These are phyloP conservation scores for Coracopsis vasa DNA, from an alignment of 2,113 vertebrate genomes.

Conservation along the genomic window DNA sequence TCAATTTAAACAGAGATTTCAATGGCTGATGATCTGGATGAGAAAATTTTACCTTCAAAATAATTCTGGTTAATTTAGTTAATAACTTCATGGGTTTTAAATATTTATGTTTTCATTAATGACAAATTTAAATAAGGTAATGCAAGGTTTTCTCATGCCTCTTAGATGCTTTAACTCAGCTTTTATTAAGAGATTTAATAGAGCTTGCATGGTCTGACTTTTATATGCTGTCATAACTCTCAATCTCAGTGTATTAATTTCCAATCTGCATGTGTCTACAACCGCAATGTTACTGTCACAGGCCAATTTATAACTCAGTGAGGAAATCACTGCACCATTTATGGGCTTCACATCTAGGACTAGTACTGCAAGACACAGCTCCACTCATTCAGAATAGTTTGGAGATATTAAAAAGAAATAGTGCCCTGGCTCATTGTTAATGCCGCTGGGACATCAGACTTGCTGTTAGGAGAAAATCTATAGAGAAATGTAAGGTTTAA, in stretches of 20 bases:
- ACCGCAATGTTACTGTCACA: background rate
- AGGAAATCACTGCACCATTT: background rate
- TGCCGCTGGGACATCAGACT: background rate
- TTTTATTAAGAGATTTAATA: background rate
- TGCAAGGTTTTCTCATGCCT: background rate
- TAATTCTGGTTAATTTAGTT: slow-evolving; percentile 31
- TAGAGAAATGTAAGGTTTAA: background rate
- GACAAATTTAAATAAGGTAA: background rate
- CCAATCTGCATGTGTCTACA: background rate
- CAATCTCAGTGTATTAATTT: background rate
- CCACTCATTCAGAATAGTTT: background rate
- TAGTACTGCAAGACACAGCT: background rate
- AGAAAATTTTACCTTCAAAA: slow-evolving; percentile 17
- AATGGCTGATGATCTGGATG: background rate
- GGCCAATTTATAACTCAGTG: background rate
- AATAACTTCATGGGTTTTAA: background rate
- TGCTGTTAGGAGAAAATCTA: background rate
- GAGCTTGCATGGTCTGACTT: background rate
- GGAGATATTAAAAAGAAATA: background rate
- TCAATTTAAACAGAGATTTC: background rate
- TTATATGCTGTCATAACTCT: background rate
- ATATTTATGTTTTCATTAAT: slow-evolving; percentile 39
- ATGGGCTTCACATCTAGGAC: background rate
- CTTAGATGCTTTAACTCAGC: background rate
- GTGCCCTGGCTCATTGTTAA: background rate